Evolutionary conservation across 2,797 vertebrate species (phyloP).

Genomic region (Enteromius fasciolatus): DNA sequence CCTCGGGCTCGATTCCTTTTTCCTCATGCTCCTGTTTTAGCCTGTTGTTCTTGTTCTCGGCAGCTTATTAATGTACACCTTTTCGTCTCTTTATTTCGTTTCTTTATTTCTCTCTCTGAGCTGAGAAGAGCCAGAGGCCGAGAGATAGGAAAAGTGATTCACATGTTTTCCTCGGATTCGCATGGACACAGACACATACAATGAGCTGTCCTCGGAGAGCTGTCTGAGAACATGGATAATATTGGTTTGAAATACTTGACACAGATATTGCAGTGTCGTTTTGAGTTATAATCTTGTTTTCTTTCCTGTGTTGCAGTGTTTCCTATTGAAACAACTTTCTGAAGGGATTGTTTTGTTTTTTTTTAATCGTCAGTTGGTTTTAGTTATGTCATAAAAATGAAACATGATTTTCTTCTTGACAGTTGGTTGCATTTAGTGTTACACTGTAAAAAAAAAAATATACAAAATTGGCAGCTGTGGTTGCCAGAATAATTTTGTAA

Average conservation of each 20-base stretch:
- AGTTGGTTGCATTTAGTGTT: not conserved
- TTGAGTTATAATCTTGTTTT: not conserved
- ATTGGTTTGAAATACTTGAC: not conserved
- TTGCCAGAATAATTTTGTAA: no score
- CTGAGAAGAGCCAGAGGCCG: constrained; percentile 3
- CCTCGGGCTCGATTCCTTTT: constrained; percentile 15
- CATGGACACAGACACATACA: not conserved
- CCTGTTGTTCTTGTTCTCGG: constrained; percentile 31
- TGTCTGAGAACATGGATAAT: not conserved
- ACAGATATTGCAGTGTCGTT: not conserved
- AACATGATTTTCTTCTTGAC: no score
- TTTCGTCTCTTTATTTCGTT: not conserved
- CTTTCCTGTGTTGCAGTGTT: not conserved
- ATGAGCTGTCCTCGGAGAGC: not conserved
- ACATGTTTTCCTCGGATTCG: not conserved
- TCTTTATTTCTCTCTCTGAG: constrained; percentile 8
- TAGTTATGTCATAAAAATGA: not conserved
- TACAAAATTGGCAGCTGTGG: no score
- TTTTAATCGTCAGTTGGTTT: not conserved
- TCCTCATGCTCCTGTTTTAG: constrained; percentile 32
- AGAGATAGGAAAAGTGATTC: not conserved
- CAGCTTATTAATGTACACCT: constrained; percentile 19
- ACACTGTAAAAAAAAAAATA: no score
- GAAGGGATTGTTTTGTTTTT: not conserved
- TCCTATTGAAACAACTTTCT: not conserved